Base-by-base conservation (phyloP, 2,888 invertebrate genomes). In the Gari tellinella region DNA sequence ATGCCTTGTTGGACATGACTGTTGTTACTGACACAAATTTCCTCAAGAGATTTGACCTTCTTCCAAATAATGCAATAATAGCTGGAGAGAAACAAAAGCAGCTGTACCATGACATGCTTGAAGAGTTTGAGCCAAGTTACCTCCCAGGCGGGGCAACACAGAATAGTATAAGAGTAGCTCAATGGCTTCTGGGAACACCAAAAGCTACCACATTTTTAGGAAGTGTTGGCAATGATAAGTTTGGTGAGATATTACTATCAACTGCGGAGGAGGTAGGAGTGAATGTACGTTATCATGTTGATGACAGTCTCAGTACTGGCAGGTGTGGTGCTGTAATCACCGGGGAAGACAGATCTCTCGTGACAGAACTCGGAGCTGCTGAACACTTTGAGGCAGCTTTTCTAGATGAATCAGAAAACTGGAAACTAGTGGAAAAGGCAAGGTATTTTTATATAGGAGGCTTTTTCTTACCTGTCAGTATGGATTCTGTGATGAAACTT, bases 141-240 rank as follows among this genome's bases (percentile, higher is more conserved):
- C 95, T 97, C 68, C 98, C 99, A 1, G 99, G 99, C n/a, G 99
- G 99, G 64, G 96, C 98, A 40, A 97, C 96, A 1, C 99, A 99
- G 93, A 99, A 99, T 92, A 94, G 97, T 31, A 93, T 99, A 82
- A 94, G 99, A 79, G 97, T 98, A 0, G 96, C 96, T 31, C 95
- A 99, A 94, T 99, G 99, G 99, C 94, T 99, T 61, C 91, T 98
- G 60, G 94, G 95, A 80, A 94, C 94, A 77, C 97, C 97, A 0
- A 95, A 95, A 72, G 93, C 96, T 0, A 94, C 96, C 46, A 95
- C 96, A 0, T 99, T 97, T 92, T 97, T 99, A 92, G 99, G 99
- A 0, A 96, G 96, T 89, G 97, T 99, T 5, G 99, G 99, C 0
- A 94, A 95, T 73, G 99, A 99, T 90, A 94, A 96, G 62, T 97